phyloP scores from a whole-genome alignment of 2,888 invertebrate species.

The Abrostola triplasia region DNA sequence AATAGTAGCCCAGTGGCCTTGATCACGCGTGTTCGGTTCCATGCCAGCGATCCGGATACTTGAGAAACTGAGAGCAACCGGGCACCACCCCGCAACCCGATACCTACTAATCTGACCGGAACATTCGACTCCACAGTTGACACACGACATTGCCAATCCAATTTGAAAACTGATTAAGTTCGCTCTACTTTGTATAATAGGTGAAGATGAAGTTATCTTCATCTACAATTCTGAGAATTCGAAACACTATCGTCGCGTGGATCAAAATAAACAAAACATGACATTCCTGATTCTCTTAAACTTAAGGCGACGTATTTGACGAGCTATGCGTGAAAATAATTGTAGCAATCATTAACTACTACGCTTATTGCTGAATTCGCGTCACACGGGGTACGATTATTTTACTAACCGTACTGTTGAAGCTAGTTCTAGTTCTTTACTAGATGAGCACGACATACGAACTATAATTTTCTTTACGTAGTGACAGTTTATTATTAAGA shows the following conservation, averaged over 20 bases:
- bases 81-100: slow-evolving; percentile 66
- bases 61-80: slow-evolving; percentile 69
- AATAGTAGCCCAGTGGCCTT: slow-evolving; percentile 73
- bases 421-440: slow-evolving; percentile 7
- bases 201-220: too few relatives aligned
- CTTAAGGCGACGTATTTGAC: too few relatives aligned
- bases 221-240: not conserved
- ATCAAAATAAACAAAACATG: slow-evolving; percentile 4
- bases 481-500: slow-evolving; percentile 3
- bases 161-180: too few relatives aligned
- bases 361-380: slow-evolving; percentile 1
- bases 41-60: slow-evolving; percentile 67
- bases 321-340: not conserved
- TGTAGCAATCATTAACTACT: not conserved
- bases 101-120: slow-evolving; percentile 62
- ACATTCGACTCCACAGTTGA: slow-evolving; percentile 31
- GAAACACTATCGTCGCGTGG: not conserved
- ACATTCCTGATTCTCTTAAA: too few relatives aligned
- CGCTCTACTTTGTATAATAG: too few relatives aligned
- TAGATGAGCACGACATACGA: slow-evolving; percentile 6
- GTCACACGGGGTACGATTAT: not conserved
- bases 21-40: slow-evolving; percentile 74
- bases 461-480: not conserved
- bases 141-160: slow-evolving; percentile 15
- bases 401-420: slow-evolving; percentile 7